phyloP scores from a whole-genome alignment of 2,113 vertebrate species.

The Machaerirhynchus nigripectus region DNA sequence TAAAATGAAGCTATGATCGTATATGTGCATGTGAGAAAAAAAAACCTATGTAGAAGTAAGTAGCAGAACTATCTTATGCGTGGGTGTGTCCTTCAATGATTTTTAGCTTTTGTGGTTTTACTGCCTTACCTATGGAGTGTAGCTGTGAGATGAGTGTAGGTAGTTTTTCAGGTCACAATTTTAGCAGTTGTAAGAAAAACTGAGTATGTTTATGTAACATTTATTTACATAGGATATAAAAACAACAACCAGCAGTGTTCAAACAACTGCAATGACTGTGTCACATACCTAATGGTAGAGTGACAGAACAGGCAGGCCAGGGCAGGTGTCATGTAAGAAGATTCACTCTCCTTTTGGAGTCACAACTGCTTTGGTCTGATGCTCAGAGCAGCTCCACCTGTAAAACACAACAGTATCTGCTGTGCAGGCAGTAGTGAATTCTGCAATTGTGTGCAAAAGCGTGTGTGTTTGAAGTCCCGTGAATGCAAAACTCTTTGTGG shows the following conservation, averaged over 20 bases:
- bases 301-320: neutral
- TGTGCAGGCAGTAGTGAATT: neutral
- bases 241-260: neutral
- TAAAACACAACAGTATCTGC: neutral
- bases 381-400: neutral
- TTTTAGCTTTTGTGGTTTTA: neutral
- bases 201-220: neutral
- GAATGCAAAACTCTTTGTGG: neutral
- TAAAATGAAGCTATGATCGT: neutral
- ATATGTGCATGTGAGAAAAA: neutral
- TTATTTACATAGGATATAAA: conserved; percentile 21
- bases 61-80: neutral
- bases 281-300: neutral
- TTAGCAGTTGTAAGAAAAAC: neutral
- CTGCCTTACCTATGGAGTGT: neutral
- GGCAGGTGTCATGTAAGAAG: neutral
- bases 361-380: neutral
- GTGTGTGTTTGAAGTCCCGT: neutral
- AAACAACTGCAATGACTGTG: neutral
- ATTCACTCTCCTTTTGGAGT: neutral
- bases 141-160: neutral
- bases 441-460: neutral
- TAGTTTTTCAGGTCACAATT: neutral
- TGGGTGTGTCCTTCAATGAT: neutral
- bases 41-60: neutral